Conservation (phyloP, 2,888 invertebrate genomes). For the Cerceris ruficornis region DNA sequence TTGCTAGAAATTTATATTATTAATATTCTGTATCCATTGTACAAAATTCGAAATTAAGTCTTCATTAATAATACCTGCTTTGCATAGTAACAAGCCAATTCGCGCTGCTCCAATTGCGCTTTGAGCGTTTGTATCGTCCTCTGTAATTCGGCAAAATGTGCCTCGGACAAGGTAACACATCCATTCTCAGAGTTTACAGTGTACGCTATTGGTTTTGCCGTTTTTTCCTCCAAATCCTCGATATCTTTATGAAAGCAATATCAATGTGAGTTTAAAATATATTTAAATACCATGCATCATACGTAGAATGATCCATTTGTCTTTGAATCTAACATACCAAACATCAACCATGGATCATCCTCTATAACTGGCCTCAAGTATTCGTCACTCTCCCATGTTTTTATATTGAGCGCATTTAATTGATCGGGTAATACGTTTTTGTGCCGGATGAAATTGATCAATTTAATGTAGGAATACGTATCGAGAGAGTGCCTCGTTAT, state of each 20-base stretch:
- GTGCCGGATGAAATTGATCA: slow-evolving; percentile 90
- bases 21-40: not conserved
- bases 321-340: slow-evolving; percentile 83
- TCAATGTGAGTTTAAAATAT: not conserved
- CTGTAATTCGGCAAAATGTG: slow-evolving; percentile 85
- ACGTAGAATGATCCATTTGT: not conserved
- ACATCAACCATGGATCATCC: slow-evolving; percentile 92
- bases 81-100: slow-evolving; percentile 74
- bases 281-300: not conserved
- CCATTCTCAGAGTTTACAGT: slow-evolving; percentile 86
- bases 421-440: slow-evolving; percentile 85
- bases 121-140: slow-evolving; percentile 84
- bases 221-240: slow-evolving; percentile 69
- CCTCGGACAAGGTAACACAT: slow-evolving; percentile 84
- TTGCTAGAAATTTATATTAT: slow-evolving; percentile 69
- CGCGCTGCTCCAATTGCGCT: slow-evolving; percentile 84
- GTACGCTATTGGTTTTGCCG: slow-evolving; percentile 82
- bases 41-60: not conserved
- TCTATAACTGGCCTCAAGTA: slow-evolving; percentile 89
- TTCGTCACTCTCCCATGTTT: slow-evolving; percentile 89
- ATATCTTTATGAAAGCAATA: slow-evolving; percentile 66
- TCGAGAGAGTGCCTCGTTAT: slow-evolving; percentile 90
- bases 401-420: slow-evolving; percentile 83
- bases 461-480: slow-evolving; percentile 90
- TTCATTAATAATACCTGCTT: slow-evolving; percentile 71